These are phyloP conservation scores for Nymphalis c-album DNA, from an alignment of 2,888 invertebrate genomes.

Conservation along the genomic window DNA sequence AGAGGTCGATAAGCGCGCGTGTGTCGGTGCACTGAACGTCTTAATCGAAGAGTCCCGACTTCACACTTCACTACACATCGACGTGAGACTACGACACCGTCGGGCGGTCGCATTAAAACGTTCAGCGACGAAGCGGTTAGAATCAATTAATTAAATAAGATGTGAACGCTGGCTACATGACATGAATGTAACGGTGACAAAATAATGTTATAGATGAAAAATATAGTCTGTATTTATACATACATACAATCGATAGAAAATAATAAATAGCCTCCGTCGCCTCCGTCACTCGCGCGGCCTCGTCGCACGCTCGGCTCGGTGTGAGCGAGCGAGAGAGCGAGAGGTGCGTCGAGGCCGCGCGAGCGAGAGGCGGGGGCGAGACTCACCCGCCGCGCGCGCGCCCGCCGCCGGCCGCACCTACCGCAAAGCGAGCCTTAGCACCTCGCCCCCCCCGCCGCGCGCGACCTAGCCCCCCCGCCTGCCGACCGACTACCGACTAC, in stretches of 20 bases:
- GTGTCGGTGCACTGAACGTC: slow-evolving; percentile 3
- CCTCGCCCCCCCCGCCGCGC: slow-evolving; percentile 25
- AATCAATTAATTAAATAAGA: slow-evolving; percentile 6
- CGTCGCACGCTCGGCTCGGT: not conserved
- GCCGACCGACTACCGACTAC: too few species aligned
- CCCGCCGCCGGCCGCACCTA: slow-evolving; percentile 29
- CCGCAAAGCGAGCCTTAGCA: slow-evolving; percentile 36
- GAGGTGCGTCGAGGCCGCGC: slow-evolving; percentile 24
- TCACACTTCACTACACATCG: not conserved
- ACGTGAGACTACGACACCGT: not conserved
- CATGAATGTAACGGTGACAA: slow-evolving; percentile 8
- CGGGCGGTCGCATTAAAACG: slow-evolving; percentile 11
- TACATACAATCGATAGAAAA: slow-evolving; percentile 28
- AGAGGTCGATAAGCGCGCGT: not conserved
- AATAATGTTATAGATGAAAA: slow-evolving; percentile 19
- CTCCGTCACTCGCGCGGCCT: slow-evolving; percentile 21
- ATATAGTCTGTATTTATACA: slow-evolving; percentile 15
- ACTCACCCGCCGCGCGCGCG: slow-evolving; percentile 20
- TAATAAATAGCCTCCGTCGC: slow-evolving; percentile 26
- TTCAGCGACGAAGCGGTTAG: slow-evolving; percentile 16
- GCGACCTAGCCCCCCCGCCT: slow-evolving; percentile 8
- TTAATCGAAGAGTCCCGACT: not conserved
- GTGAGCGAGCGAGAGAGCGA: not conserved
- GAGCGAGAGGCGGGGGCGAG: slow-evolving; percentile 11
- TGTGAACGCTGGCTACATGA: slow-evolving; percentile 8